Conservation (phyloP, 2,797 vertebrate genomes). For the Centropyge bicolor region DNA sequence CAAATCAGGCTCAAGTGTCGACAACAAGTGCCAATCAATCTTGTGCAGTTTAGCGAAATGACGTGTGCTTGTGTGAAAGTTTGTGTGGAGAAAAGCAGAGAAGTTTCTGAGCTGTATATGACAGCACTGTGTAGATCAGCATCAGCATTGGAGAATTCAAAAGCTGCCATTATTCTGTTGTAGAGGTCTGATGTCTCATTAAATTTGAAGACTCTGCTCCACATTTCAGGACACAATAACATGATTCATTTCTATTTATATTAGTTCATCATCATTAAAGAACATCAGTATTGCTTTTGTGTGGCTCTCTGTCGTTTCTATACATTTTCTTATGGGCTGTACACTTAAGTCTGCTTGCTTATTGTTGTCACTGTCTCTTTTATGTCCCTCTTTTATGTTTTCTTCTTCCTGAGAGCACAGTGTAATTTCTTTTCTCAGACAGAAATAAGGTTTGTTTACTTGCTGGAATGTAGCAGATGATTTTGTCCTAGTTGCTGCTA, state of each 20-base stretch:
- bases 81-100: not conserved
- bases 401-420: not conserved
- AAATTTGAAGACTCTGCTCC: not conserved
- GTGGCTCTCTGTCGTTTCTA: not conserved
- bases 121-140: not conserved
- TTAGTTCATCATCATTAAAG: not conserved
- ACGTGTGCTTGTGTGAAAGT: slow-evolving; percentile 22
- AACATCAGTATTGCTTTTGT: not conserved
- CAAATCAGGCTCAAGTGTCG: slow-evolving; percentile 43
- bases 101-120: not conserved
- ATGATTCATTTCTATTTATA: not conserved
- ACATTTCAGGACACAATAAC: not conserved
- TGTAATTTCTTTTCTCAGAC: not conserved
- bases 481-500: not conserved
- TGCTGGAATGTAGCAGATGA: not conserved
- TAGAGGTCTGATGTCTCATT: not conserved
- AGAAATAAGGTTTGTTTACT: not conserved
- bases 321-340: not conserved
- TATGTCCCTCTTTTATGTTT: not conserved
- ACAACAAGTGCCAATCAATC: slow-evolving; percentile 54
- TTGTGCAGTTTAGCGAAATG: slow-evolving; percentile 19
- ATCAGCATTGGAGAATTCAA: not conserved
- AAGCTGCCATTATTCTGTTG: not conserved
- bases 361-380: not conserved
- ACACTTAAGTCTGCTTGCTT: not conserved